Conservation (phyloP, 2,113 vertebrate species). For the Edolisoma coerulescens region DNA sequence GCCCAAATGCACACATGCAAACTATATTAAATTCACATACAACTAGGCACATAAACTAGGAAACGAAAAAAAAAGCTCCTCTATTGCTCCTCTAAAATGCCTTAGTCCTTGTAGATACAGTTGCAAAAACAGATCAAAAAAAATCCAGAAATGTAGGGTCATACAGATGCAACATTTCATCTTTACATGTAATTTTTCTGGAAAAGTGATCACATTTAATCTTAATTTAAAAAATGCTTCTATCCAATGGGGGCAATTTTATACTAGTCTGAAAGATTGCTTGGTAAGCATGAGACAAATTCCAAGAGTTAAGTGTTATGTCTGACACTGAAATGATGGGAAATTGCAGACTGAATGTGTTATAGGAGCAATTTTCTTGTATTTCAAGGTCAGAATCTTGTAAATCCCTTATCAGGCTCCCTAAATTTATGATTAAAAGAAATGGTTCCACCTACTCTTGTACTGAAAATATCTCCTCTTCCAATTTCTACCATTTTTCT, state of each 20-base stretch:
- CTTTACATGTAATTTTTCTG: not conserved
- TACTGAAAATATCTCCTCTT: not conserved
- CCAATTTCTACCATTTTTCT: not conserved
- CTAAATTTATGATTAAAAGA: constrained; percentile 2
- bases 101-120: not conserved
- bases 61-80: fast-evolving
- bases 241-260: not conserved
- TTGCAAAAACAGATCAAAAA: not conserved
- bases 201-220: not conserved
- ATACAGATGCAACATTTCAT: not conserved
- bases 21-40: not conserved
- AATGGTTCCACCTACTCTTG: not conserved
- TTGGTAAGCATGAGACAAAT: constrained; percentile 8
- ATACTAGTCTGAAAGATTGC: not conserved
- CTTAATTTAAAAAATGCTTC: not conserved
- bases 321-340: not conserved
- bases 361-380: not conserved
- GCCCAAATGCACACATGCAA: not conserved
- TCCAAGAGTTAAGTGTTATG: not conserved
- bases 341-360: not conserved
- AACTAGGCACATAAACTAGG: not conserved
- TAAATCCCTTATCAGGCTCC: not conserved
- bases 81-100: not conserved
- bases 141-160: not conserved
- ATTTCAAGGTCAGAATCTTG: constrained; percentile 7